Conservation (phyloP, 1,140 invertebrate genomes). For the Melitaea cinxia region DNA sequence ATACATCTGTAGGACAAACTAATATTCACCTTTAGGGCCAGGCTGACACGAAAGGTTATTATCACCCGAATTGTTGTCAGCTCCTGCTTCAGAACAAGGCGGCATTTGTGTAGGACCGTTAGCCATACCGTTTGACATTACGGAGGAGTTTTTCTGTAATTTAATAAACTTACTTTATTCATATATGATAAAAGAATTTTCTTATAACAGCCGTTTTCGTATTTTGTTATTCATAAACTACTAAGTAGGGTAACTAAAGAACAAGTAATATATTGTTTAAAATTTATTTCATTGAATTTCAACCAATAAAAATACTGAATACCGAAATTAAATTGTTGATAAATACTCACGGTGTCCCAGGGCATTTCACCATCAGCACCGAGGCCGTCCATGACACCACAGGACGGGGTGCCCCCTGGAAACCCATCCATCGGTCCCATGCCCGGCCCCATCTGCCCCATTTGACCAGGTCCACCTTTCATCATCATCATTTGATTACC, state of each 20-base stretch:
- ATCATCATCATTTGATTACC: conserved; percentile 79
- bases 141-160: conserved; percentile 76
- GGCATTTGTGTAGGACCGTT: conserved; percentile 64
- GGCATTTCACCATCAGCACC: conserved; percentile 81
- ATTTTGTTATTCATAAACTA: too few species aligned
- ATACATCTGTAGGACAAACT: conserved; percentile 8
- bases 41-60: conserved; percentile 76
- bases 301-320: too few species aligned
- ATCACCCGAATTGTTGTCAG: conserved; percentile 47
- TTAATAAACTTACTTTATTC: too few species aligned
- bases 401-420: conserved; percentile 80
- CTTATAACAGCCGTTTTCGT: too few species aligned
- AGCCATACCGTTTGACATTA: conserved; percentile 76
- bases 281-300: too few species aligned
- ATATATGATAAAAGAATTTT: too few species aligned
- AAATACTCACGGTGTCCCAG: conserved; percentile 79
- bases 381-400: conserved; percentile 81
- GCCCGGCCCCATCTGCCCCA: conserved; percentile 74
- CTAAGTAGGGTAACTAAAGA: too few species aligned
- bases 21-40: conserved; percentile 67
- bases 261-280: too few species aligned
- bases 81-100: conserved; percentile 62
- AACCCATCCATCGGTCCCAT: conserved; percentile 81
- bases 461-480: conserved; percentile 72
- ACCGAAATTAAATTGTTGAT: background rate